Evolutionary conservation across 1,140 invertebrate genomes (phyloP).

Genomic region (Dolichoris vasculosae): DNA sequence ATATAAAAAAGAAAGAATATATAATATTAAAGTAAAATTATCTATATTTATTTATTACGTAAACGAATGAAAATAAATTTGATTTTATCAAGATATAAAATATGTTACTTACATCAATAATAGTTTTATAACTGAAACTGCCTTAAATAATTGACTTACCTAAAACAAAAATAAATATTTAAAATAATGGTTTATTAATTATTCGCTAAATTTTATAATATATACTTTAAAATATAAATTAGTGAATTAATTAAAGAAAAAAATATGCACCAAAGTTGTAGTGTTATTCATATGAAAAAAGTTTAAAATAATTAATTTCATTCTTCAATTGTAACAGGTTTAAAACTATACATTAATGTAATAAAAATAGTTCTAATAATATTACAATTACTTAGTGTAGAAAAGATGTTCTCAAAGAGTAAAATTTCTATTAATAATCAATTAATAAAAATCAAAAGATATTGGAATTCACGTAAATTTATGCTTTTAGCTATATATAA

Average conservation of each 20-base stretch:
- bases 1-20: too few relatives aligned
- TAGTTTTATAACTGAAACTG: background rate
- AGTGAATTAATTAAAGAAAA: too few relatives aligned
- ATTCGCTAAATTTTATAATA: background rate
- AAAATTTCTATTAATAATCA: conserved; percentile 11
- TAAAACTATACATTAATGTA: background rate
- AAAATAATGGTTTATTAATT: background rate
- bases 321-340: background rate
- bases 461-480: background rate
- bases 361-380: background rate
- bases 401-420: background rate
- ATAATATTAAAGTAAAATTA: too few relatives aligned
- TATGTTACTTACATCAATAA: background rate
- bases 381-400: background rate
- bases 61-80: too few relatives aligned
- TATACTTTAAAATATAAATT: too few relatives aligned
- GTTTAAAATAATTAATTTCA: background rate
- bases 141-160: background rate
- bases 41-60: too few relatives aligned
- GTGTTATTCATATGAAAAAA: background rate
- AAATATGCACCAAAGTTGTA: too few relatives aligned
- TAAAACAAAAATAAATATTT: background rate
- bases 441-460: background rate
- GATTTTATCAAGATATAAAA: background rate
- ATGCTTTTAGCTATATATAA: background rate